Evolutionary conservation across 1,140 invertebrate species (phyloP).

Genomic region (Solenopsis invicta): DNA sequence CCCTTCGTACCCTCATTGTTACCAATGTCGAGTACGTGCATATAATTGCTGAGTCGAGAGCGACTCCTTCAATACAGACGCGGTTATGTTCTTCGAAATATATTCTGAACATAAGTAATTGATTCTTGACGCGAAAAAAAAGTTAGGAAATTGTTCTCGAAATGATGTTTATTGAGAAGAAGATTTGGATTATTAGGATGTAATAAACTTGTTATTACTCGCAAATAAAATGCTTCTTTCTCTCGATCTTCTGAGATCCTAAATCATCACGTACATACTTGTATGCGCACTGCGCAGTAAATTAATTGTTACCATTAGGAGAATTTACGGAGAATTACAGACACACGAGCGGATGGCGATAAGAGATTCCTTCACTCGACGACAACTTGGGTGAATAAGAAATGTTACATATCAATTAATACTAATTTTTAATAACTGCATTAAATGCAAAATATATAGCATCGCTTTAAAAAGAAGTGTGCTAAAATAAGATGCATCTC

Average conservation of each 20-base stretch:
- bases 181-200: neutral
- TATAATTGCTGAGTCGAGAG: conserved; percentile 63
- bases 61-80: conserved; percentile 11
- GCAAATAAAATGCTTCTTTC: conserved; percentile 5
- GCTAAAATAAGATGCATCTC: neutral
- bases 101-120: neutral
- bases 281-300: neutral
- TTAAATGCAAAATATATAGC: neutral
- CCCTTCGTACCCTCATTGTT: conserved; percentile 58
- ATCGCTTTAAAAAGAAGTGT: neutral
- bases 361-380: neutral
- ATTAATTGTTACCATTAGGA: neutral
- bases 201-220: neutral
- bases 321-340: neutral
- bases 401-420: neutral
- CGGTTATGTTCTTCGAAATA: conserved; percentile 21
- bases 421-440: conserved; percentile 1
- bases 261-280: neutral
- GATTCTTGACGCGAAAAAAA: neutral
- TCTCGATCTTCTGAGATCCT: neutral
- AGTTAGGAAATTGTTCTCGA: neutral
- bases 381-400: neutral
- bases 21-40: conserved; percentile 56
- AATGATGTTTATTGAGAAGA: neutral
- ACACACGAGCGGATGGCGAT: neutral